Conservation (phyloP, 2,797 vertebrate genomes). For the Rhyacichthys aspro region DNA sequence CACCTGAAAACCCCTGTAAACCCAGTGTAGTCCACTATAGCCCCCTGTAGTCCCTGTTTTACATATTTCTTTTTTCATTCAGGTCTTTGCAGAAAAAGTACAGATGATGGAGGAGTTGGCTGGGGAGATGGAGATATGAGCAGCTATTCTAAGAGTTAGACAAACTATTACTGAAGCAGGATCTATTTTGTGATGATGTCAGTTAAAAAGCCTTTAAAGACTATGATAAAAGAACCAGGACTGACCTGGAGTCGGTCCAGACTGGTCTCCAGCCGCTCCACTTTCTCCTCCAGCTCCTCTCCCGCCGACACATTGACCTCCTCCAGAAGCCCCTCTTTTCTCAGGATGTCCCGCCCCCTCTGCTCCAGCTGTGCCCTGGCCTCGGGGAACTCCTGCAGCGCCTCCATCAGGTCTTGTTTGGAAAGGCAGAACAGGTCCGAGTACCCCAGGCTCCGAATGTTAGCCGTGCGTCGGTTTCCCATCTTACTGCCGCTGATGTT, state of each 20-base stretch:
- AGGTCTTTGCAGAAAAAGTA: too few relatives aligned
- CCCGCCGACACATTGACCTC: constrained; percentile 81
- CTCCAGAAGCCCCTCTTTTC: constrained; percentile 92
- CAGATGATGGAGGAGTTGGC: too few relatives aligned
- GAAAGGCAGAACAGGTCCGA: constrained; percentile 96
- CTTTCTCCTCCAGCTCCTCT: constrained; percentile 83
- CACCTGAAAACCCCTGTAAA: too few relatives aligned
- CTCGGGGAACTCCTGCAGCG: constrained; percentile 91
- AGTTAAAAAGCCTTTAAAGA: too few relatives aligned
- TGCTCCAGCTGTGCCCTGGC: constrained; percentile 93
- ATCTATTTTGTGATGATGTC: too few relatives aligned
- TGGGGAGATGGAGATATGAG: too few relatives aligned
- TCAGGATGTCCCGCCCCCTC: constrained; percentile 90
- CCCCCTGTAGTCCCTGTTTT: too few relatives aligned
- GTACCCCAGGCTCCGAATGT: constrained; percentile 94
- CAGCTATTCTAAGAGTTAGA: too few relatives aligned
- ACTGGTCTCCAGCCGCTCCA: constrained; percentile 85
- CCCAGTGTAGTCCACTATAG: too few relatives aligned
- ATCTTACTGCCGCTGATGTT: constrained; percentile 97
- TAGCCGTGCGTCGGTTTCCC: constrained; percentile 94
- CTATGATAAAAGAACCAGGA: too few relatives aligned
- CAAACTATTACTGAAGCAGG: too few relatives aligned
- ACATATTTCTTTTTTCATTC: too few relatives aligned
- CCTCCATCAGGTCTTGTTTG: constrained; percentile 95
- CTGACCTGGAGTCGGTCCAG: constrained; percentile 85